Evolutionary conservation across 2,888 invertebrate genomes (phyloP), one percentile per base, ranked within the genome.

Genomic region (Acanthococcus lagerstroemiae): DNA sequence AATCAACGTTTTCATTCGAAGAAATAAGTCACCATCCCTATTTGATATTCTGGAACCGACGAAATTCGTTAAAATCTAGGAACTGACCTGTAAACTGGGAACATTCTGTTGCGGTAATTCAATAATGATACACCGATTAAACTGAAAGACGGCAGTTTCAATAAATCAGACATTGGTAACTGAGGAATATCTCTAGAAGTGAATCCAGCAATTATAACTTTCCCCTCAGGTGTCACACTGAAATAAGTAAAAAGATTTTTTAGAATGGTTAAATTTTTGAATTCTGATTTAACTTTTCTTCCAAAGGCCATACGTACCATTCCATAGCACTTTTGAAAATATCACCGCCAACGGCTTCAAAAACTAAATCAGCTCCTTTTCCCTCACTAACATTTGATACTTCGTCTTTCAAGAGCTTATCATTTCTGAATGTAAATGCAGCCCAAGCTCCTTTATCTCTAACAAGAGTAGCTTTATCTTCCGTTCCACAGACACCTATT

Each of bases 401-500:
- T 71, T 80, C 77, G 68, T 81, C 79, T 22, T 80, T 72, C 55
- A 82, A 73, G 67, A 82, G 80, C 65, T 79, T 78, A 37, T 80
- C 77, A 61, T 78, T 79, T 50, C 57, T 68, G 70, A 81, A 84
- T 71, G 82, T 81, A 4, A 85, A 76, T 15, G 85, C 82, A 50
- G 82, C 79, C 72, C 81, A 82, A 1, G 85, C 86, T 37, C 86
- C 86, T 72, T 80, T 80, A 52, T 81, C 78, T 67, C 84, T 74
- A 12, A 83, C 78, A 17, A 82, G 72, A 37, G 79, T 76, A 7
- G 82, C 81, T 69, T 81, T 80, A 65, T 82, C 81, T 73, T 83
- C 83, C 0, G 82, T 79, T 46, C 81, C 81, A 68, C 83, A 83
- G n/a, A 85, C 81, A n/a, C 82, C 85, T 70, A 86, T 83, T 3